These are phyloP conservation scores for Stigmatopora argus DNA, from an alignment of 2,113 vertebrate genomes.

Conservation along the genomic window DNA sequence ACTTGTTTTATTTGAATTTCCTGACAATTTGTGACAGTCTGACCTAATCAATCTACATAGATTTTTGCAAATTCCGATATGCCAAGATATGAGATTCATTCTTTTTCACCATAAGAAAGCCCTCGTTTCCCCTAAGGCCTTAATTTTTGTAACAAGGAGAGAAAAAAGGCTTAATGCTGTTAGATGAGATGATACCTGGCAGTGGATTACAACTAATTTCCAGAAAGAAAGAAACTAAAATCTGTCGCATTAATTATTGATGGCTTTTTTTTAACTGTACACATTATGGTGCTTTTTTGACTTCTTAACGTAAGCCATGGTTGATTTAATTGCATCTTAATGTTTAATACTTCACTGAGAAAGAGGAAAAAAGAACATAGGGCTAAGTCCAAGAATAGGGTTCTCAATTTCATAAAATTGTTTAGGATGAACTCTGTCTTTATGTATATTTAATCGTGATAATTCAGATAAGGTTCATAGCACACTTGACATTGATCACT, in stretches of 20 bases:
- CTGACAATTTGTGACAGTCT: neutral
- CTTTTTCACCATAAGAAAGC: constrained; percentile 7
- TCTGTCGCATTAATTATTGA: neutral
- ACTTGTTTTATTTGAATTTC: neutral
- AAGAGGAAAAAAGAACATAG: too few species aligned
- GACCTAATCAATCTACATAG: constrained; percentile 15
- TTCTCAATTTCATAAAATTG: too few species aligned
- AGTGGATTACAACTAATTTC: neutral
- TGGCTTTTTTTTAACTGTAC: neutral
- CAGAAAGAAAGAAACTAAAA: neutral
- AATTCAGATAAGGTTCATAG: too few species aligned
- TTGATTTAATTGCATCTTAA: too few species aligned
- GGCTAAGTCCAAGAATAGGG: too few species aligned
- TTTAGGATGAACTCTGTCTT: too few species aligned
- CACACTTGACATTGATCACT: too few species aligned
- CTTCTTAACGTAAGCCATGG: too few species aligned
- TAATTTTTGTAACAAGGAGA: neutral
- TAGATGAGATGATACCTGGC: neutral
- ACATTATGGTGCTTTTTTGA: neutral
- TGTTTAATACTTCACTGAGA: too few species aligned
- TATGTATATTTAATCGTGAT: neutral
- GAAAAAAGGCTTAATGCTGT: neutral
- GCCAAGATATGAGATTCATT: constrained; percentile 8
- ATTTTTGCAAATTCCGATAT: constrained; percentile 3
- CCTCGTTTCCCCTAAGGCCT: neutral